These are phyloP conservation scores for Phycodurus eques DNA, from an alignment of 2,113 vertebrate genomes.

Conservation along the genomic window DNA sequence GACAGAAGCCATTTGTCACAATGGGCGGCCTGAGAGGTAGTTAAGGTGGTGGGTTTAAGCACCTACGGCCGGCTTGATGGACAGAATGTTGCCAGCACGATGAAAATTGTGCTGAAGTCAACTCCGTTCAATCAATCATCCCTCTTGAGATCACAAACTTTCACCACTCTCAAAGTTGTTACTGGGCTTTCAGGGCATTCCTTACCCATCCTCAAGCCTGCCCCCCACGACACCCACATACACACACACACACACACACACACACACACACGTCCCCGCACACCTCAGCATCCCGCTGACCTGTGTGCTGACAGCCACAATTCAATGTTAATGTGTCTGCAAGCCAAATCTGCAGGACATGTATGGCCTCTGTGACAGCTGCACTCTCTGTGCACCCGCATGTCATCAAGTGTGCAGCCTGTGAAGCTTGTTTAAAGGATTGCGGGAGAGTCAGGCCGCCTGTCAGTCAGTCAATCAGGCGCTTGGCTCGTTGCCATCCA, in stretches of 20 bases:
- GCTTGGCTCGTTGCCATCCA: conserved; percentile 29
- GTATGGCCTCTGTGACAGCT: conserved; percentile 59
- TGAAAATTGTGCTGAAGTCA: conserved; percentile 81
- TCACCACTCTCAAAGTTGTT: conserved; percentile 43
- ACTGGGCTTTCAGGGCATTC: conserved; percentile 35
- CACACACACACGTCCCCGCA: conserved; percentile 6
- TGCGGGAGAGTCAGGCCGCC: conserved; percentile 2
- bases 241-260: background rate
- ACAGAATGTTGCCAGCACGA: conserved; percentile 60
- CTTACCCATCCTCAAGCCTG: conserved; percentile 4
- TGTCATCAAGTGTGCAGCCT: conserved; percentile 18
- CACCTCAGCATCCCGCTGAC: conserved; percentile 37
- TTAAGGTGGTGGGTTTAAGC: conserved; percentile 71
- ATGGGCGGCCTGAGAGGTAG: conserved; percentile 72
- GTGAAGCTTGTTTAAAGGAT: conserved; percentile 22
- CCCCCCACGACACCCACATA: background rate
- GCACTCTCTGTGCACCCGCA: conserved; percentile 45
- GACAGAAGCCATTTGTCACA: conserved; percentile 84
- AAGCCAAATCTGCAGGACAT: conserved; percentile 48
- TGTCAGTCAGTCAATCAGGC: conserved; percentile 20
- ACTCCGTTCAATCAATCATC: conserved; percentile 80
- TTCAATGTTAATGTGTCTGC: conserved; percentile 45
- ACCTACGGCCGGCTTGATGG: conserved; percentile 56
- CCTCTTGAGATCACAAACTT: background rate
- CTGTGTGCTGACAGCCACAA: conserved; percentile 45